Evolutionary conservation across 2,888 invertebrate genomes (phyloP).

Genomic region (Drosophila paracracens): DNA sequence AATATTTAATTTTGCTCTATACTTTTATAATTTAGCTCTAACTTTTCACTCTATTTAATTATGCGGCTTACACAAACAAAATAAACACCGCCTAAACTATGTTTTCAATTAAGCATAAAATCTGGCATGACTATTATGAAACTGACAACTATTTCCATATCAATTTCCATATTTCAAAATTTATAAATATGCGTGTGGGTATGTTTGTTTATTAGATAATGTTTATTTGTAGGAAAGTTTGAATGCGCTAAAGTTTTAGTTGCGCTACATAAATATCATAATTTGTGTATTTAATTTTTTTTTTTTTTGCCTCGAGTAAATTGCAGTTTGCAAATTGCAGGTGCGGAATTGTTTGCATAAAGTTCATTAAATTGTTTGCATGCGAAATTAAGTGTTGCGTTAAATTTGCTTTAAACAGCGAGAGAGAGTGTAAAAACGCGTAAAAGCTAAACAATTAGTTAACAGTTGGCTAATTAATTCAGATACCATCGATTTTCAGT

Average conservation of each 20-base stretch:
- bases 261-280: conserved; percentile 47
- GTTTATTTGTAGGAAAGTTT: conserved; percentile 37
- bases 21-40: neutral
- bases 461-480: neutral
- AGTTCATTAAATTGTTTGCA: conserved; percentile 70
- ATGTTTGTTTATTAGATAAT: conserved; percentile 12
- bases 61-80: conserved; percentile 31
- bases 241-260: conserved; percentile 33
- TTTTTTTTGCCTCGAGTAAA: conserved; percentile 20
- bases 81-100: conserved; percentile 54
- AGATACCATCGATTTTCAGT: neutral
- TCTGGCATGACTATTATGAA: conserved; percentile 7
- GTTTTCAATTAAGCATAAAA: conserved; percentile 63
- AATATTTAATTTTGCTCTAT: neutral
- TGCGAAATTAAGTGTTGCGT: conserved; percentile 65
- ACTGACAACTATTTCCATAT: conserved; percentile 28
- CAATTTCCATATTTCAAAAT: conserved; percentile 4
- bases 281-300: conserved; percentile 36
- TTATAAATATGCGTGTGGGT: neutral
- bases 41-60: conserved; percentile 8
- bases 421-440: neutral
- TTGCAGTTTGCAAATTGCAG: conserved; percentile 41
- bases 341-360: conserved; percentile 45
- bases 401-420: conserved; percentile 56
- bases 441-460: conserved; percentile 1